Base-by-base conservation (phyloP, 2,888 invertebrate genomes). In the Mycalesis mineus region DNA sequence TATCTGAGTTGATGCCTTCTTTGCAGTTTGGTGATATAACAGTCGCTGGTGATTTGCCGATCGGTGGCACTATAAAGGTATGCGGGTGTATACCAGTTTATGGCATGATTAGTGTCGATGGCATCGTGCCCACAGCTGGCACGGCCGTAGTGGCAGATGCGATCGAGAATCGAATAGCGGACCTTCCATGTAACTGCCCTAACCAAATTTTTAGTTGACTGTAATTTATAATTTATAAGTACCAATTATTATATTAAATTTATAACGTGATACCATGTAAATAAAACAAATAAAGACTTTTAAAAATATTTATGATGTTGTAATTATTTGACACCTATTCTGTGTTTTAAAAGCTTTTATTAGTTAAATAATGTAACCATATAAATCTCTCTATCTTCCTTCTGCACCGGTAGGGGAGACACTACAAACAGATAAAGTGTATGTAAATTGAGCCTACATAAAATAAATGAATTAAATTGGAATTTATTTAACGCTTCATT, bases 71-170 rank as follows among this genome's bases (percentile, higher is more conserved):
- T 1, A 85, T 86, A 0, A 82, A 78, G 61, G 80, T 87, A 0
- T 75, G 73, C 31, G 86, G 86, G 0, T 73, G 81, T 1, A 84
- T 87, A 72, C 87, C 87, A 0, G 82, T 86, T 0, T 86, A 85
- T 50, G 87, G 86, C 0, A 76, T 76, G 14, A 77, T 86, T 1
- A 75, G 75, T 0, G 70, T 87, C 0, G 84, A 86, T 61, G 86
- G 87, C 0, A 65, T 67, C 0, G 62, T 87, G 9, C 84, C 85
- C 0, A 81, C 86, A 0, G 62, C 70, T 44, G 87, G 87, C 2
- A 75, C 74, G 0, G 85, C 84, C 0, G 64, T 77, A 0, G 82
- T 85, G 1, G 63, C 68, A 0, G 68, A 68, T 1, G 75, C 78
- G 31, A 65, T 82, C 5, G 79, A 75, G 0, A 74, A 73, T 1